phyloP scores from a whole-genome alignment of 2,888 invertebrate genomes.

The Plemyria rubiginata region DNA sequence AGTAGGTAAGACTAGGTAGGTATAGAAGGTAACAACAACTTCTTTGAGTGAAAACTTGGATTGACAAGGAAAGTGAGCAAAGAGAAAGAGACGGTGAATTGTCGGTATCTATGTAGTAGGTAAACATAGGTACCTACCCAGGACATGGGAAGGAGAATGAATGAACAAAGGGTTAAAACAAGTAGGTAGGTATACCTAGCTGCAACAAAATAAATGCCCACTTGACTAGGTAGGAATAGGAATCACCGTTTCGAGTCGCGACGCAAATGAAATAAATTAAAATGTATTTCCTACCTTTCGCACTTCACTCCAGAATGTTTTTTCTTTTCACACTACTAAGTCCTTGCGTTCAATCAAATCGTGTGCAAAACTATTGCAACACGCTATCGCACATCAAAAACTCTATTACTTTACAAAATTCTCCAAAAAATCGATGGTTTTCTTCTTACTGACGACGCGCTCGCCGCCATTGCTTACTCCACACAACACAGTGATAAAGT shows the following conservation, averaged over 20 bases:
- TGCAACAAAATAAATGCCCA: not conserved
- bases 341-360: slow-evolving; percentile 11
- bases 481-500: slow-evolving; percentile 4
- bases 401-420: slow-evolving; percentile 12
- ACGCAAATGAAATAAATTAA: not conserved
- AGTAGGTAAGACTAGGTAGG: too few species aligned
- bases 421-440: not conserved
- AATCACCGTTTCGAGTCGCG: not conserved
- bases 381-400: slow-evolving; percentile 21
- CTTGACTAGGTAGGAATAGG: not conserved
- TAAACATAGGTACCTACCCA: too few species aligned
- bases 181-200: too few species aligned
- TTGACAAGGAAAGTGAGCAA: too few species aligned
- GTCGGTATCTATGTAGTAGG: too few species aligned
- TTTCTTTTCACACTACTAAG: slow-evolving; percentile 2
- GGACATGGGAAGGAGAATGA: too few species aligned
- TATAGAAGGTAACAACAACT: too few species aligned
- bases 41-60: too few species aligned
- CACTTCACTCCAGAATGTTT: slow-evolving; percentile 21
- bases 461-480: slow-evolving; percentile 26
- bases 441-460: slow-evolving; percentile 6
- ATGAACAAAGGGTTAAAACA: too few species aligned
- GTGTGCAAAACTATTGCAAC: slow-evolving; percentile 11
- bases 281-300: slow-evolving; percentile 17
- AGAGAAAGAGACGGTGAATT: too few species aligned